Conservation (phyloP, 2,888 invertebrate genomes). For the Tenthredo mesomela region DNA sequence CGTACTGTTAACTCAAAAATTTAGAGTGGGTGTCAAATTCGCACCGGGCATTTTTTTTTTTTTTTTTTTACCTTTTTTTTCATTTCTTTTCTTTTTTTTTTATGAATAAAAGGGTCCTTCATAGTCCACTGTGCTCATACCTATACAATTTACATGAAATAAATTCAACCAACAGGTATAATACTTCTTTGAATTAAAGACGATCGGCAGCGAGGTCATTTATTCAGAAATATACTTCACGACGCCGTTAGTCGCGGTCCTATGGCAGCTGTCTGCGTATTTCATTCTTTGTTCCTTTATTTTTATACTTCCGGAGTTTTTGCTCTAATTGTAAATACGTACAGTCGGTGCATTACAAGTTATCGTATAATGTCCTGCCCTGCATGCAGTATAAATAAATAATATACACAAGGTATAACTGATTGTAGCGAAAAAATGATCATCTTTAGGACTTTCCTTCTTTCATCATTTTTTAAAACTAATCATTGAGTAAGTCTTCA, state of each 20-base stretch:
- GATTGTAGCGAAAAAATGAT: not conserved
- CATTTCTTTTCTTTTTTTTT: not conserved
- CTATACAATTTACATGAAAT: not conserved
- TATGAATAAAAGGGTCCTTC: not conserved
- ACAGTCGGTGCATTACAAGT: not conserved
- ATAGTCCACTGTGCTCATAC: not conserved
- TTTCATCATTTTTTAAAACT: too few species aligned
- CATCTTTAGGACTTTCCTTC: not conserved
- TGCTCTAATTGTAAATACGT: not conserved
- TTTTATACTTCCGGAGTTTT: conserved; percentile 14
- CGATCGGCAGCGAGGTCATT: not conserved
- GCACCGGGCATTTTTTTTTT: not conserved
- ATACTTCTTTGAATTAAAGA: not conserved
- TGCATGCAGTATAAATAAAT: not conserved
- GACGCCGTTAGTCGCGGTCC: not conserved
- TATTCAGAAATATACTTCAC: not conserved
- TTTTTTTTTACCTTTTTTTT: not conserved
- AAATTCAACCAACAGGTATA: not conserved
- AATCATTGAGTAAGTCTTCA: not conserved
- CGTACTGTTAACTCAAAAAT: not conserved
- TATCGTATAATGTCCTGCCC: not conserved
- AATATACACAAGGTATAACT: not conserved
- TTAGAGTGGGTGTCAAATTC: not conserved
- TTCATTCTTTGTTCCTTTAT: conserved; percentile 3
- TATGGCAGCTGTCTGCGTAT: not conserved